Conservation (phyloP, 2,888 invertebrate species). For the Dynastes grantii region DNA sequence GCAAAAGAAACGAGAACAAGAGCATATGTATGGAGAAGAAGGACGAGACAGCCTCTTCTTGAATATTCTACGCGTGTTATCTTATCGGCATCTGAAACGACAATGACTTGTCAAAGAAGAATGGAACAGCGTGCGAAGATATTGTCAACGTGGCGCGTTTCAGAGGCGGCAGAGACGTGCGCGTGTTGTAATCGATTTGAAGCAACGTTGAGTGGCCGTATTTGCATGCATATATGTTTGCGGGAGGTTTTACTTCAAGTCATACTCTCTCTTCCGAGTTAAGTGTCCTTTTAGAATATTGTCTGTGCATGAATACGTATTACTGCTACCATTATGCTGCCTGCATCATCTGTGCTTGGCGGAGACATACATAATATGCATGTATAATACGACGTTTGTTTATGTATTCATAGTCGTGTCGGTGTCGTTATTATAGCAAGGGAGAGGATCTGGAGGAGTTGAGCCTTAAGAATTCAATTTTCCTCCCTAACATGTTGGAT, state of each 20-base stretch:
- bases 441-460: background rate
- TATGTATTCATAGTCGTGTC: background rate
- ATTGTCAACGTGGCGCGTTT: slow-evolving; percentile 31
- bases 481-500: background rate
- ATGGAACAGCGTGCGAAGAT: slow-evolving; percentile 40
- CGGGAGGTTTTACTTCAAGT: slow-evolving; percentile 15
- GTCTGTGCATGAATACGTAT: slow-evolving; percentile 21
- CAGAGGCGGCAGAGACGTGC: background rate
- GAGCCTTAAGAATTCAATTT: slow-evolving; percentile 14
- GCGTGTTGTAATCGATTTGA: slow-evolving; percentile 31
- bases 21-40: slow-evolving; percentile 29
- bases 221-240: slow-evolving; percentile 36
- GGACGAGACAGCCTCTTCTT: slow-evolving; percentile 1
- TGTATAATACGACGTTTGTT: background rate
- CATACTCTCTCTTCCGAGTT: slow-evolving; percentile 6
- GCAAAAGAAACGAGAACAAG: slow-evolving; percentile 8
- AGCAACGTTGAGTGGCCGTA: slow-evolving; percentile 11
- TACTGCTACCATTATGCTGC: background rate
- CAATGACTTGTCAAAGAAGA: slow-evolving; percentile 46
- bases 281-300: slow-evolving; percentile 32
- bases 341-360: background rate
- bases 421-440: background rate
- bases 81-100: slow-evolving; percentile 47
- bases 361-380: background rate
- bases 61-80: slow-evolving; percentile 46